A percentile compares a stretch with the other conserved stretches of the same genome.
Conservation (phyloP, 2,888 invertebrate genomes). For the Drosophila borealis region DNA sequence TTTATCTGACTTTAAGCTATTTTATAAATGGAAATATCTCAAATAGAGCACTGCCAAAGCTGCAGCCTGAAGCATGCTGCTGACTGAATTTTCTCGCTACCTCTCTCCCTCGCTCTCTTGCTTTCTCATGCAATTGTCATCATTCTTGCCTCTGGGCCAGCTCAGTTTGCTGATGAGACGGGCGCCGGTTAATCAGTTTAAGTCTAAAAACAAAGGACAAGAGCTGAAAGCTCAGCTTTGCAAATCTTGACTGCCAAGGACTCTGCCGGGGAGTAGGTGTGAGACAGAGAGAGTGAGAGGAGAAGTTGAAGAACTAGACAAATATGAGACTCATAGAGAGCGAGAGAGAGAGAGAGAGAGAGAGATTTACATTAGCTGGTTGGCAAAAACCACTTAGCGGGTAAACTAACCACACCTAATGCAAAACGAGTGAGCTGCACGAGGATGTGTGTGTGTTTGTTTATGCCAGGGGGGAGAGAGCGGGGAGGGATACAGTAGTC, state of each 20-base stretch:
- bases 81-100: slow-evolving; percentile 13
- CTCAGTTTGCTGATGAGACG: slow-evolving; percentile 45
- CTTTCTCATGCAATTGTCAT: slow-evolving; percentile 30
- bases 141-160: slow-evolving; percentile 19
- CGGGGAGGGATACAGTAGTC: not conserved
- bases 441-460: slow-evolving; percentile 1
- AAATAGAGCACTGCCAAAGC: not conserved
- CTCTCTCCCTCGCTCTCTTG: not conserved
- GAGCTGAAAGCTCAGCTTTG: slow-evolving; percentile 15
- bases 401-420: slow-evolving; percentile 75
- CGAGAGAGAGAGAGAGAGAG: not conserved
- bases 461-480: not conserved
- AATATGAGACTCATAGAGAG: slow-evolving; percentile 39
- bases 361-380: slow-evolving; percentile 50
- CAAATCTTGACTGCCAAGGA: slow-evolving; percentile 21
- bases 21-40: not conserved
- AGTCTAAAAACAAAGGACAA: slow-evolving; percentile 43
- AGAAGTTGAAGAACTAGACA: slow-evolving; percentile 18
- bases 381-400: slow-evolving; percentile 70
- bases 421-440: slow-evolving; percentile 21
- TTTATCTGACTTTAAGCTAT: slow-evolving; percentile 12
- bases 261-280: slow-evolving; percentile 1
- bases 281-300: not conserved
- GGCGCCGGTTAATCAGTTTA: slow-evolving; percentile 67
- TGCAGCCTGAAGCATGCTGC: slow-evolving; percentile 9